Conservation (phyloP, 2,888 invertebrate genomes). For the Athripsodes cinereus region DNA sequence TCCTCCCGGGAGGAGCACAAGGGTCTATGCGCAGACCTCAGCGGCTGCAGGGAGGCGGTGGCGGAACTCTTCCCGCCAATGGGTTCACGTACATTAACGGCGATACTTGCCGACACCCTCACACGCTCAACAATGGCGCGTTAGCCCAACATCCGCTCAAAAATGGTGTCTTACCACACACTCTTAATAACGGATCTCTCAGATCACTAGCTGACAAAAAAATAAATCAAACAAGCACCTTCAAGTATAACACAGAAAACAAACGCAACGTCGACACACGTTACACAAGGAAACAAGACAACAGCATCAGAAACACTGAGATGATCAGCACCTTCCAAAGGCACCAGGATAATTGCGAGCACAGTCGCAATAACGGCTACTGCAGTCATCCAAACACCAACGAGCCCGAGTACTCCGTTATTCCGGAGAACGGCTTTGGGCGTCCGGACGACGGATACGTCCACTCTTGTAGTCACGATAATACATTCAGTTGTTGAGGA, state of each 20-base stretch:
- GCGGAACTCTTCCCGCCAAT: constrained; percentile 62
- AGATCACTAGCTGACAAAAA: constrained; percentile 47
- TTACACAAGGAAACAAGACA: constrained; percentile 49
- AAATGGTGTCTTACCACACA: constrained; percentile 30
- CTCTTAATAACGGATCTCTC: constrained; percentile 48
- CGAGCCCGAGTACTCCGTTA: constrained; percentile 50
- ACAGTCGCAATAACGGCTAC: constrained; percentile 34
- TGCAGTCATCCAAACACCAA: constrained; percentile 36
- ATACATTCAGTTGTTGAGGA: constrained; percentile 51
- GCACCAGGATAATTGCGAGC: constrained; percentile 32
- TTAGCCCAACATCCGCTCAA: constrained; percentile 36
- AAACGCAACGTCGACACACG: constrained; percentile 48
- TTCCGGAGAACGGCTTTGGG: constrained; percentile 42
- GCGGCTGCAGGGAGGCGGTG: constrained; percentile 48
- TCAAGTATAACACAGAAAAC: constrained; percentile 46
- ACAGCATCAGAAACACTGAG: constrained; percentile 47
- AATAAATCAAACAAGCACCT: constrained; percentile 42
- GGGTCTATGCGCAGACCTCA: constrained; percentile 44
- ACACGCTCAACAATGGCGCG: constrained; percentile 49
- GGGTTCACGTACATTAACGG: constrained; percentile 73
- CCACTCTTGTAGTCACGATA: constrained; percentile 45
- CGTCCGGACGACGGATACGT: constrained; percentile 38
- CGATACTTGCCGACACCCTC: constrained; percentile 52
- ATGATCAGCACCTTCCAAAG: constrained; percentile 44
- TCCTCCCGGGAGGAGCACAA: constrained; percentile 58